phyloP scores from a whole-genome alignment of 2,888 invertebrate genomes.

The Colletes collaris region DNA sequence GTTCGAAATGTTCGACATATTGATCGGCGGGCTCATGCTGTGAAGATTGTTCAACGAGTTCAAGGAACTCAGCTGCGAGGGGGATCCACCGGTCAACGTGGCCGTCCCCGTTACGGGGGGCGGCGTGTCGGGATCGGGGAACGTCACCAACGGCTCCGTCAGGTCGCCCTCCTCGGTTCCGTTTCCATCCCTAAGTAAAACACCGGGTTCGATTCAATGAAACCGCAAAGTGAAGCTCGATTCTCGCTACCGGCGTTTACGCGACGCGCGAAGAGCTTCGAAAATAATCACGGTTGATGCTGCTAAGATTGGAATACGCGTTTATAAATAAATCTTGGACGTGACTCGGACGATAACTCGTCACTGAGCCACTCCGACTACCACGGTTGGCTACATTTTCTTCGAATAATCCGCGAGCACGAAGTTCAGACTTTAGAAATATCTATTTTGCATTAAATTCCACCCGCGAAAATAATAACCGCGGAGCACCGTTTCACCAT shows the following conservation, averaged over 20 bases:
- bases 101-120: slow-evolving; percentile 84
- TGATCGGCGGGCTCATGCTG: slow-evolving; percentile 75
- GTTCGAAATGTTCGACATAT: slow-evolving; percentile 78
- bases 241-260: neutral
- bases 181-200: slow-evolving; percentile 71
- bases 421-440: too few relatives aligned
- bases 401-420: too few relatives aligned
- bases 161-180: slow-evolving; percentile 78
- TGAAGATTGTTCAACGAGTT: slow-evolving; percentile 78
- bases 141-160: slow-evolving; percentile 90
- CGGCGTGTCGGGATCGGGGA: slow-evolving; percentile 91
- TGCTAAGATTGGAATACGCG: slow-evolving; percentile 38
- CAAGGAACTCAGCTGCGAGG: slow-evolving; percentile 83
- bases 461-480: too few relatives aligned
- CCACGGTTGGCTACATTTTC: too few relatives aligned
- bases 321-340: slow-evolving; percentile 54
- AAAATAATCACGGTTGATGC: slow-evolving; percentile 35
- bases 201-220: neutral
- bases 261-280: neutral
- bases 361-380: too few relatives aligned
- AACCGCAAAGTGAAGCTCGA: neutral
- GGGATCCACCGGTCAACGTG: slow-evolving; percentile 77
- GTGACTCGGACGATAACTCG: neutral
- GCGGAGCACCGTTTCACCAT: too few relatives aligned
- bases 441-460: too few relatives aligned